Percentiles rank a stretch among this genome's conserved stretches.
Evolutionary conservation across 2,113 vertebrate genomes (phyloP).

Genomic region (Cyanoramphus novaezelandiae): DNA sequence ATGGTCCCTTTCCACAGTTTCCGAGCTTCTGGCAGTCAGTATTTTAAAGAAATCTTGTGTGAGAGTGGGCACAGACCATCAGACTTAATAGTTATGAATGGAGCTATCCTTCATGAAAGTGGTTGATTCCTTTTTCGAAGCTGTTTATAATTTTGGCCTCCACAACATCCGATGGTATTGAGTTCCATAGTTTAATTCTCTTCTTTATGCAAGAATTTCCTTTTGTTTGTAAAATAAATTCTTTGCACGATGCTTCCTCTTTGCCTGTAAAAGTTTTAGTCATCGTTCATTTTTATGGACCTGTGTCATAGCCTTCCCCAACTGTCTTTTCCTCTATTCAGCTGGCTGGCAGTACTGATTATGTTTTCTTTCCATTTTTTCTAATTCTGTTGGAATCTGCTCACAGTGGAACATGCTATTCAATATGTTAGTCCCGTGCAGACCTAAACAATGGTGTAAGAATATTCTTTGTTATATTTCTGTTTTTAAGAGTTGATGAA

Average conservation of each 20-base stretch:
- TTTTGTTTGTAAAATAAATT: not conserved
- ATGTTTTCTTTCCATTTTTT: not conserved
- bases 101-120: not conserved
- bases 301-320: not conserved
- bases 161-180: not conserved
- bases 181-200: not conserved
- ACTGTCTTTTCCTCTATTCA: not conserved
- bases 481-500: not conserved
- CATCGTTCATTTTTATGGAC: not conserved
- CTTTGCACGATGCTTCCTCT: not conserved
- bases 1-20: not conserved
- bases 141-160: not conserved
- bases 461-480: not conserved
- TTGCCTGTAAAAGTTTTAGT: not conserved
- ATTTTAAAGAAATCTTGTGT: not conserved
- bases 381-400: not conserved
- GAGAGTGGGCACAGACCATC: not conserved
- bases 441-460: not conserved
- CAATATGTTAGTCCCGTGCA: not conserved
- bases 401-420: not conserved
- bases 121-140: not conserved
- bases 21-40: not conserved
- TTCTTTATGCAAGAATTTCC: not conserved
- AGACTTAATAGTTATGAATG: not conserved
- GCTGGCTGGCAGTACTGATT: not conserved